Conservation (phyloP, 2,113 vertebrate genomes). For the Rhizomys pruinosus region DNA sequence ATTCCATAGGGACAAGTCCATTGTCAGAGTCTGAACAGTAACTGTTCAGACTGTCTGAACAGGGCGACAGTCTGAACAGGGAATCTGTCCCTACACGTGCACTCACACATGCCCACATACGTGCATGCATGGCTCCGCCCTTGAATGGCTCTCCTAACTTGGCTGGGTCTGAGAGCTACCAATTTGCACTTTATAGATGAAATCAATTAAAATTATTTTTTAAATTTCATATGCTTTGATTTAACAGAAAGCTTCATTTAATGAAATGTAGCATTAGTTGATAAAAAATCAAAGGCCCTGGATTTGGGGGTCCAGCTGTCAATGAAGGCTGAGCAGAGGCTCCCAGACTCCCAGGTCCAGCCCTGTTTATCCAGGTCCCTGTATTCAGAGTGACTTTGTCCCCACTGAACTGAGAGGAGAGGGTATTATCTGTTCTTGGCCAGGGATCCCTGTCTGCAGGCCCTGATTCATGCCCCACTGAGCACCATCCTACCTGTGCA, state of each 20-base stretch:
- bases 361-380: background rate
- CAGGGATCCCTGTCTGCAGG: background rate
- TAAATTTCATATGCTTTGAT: slow-evolving; percentile 88
- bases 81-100: background rate
- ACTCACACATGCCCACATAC: slow-evolving; percentile 21
- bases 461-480: background rate
- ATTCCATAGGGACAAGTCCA: background rate
- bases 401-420: background rate
- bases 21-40: background rate
- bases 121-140: background rate
- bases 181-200: slow-evolving; percentile 87
- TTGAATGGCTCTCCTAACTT: slow-evolving; percentile 68
- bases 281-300: slow-evolving; percentile 84
- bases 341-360: background rate
- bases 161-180: slow-evolving; percentile 81
- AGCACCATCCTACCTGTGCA: background rate
- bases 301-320: slow-evolving; percentile 71
- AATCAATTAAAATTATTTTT: slow-evolving; percentile 90
- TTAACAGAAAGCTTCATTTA: slow-evolving; percentile 88
- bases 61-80: background rate
- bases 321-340: background rate
- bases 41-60: no score
- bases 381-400: background rate
- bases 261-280: slow-evolving; percentile 84
- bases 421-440: background rate